Evolutionary conservation across 2,797 vertebrate species (phyloP).

Genomic region (Staurois parvus): DNA sequence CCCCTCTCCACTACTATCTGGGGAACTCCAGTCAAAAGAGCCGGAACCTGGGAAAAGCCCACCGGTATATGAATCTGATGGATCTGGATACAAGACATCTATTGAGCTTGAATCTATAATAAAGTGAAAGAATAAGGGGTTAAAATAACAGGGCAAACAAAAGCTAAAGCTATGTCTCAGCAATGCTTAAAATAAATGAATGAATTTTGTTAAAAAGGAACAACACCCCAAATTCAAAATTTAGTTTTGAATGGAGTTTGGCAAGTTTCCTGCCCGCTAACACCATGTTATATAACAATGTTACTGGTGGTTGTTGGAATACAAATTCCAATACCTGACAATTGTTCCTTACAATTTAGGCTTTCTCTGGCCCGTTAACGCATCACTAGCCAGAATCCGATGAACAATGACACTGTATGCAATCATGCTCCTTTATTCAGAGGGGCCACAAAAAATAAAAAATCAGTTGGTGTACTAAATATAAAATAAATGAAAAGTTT

Average conservation of each 20-base stretch:
- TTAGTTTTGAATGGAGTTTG: neutral
- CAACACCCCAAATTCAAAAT: neutral
- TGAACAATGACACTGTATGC: neutral
- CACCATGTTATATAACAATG: neutral
- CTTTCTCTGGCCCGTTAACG: neutral
- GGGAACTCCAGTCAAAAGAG: conserved; percentile 68
- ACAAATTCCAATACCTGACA: neutral
- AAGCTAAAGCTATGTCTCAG: neutral
- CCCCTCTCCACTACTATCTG: conserved; percentile 79
- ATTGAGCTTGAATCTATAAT: conserved; percentile 39
- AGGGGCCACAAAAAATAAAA: neutral
- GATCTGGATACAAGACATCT: conserved; percentile 45
- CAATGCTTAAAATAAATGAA: neutral
- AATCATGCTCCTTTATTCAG: neutral
- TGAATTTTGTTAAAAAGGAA: neutral
- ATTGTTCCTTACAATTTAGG: neutral
- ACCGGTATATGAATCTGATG: conserved; percentile 19
- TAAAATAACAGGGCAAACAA: neutral
- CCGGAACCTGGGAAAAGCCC: conserved; percentile 48
- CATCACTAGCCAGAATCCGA: neutral
- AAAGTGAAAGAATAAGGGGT: conserved; percentile 15
- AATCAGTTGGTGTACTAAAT: neutral
- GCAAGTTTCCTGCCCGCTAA: neutral
- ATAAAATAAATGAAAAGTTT: neutral
- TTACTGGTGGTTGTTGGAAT: neutral